phyloP scores from a whole-genome alignment of 1,140 invertebrate genomes.

The Bombus cullumanus region DNA sequence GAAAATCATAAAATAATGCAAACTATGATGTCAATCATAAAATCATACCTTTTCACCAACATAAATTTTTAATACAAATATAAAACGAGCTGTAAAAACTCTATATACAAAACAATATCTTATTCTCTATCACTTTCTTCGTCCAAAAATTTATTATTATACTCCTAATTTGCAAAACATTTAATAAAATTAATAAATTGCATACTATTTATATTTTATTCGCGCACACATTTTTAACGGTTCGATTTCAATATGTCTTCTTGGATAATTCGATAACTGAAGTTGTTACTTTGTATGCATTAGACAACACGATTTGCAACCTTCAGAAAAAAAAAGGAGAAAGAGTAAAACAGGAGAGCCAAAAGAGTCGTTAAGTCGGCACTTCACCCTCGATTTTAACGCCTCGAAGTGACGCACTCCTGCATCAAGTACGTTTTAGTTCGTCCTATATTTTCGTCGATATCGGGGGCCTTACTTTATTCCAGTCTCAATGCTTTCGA shows the following conservation, averaged over 20 bases:
- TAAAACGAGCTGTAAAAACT: background rate
- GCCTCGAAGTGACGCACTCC: constrained; percentile 47
- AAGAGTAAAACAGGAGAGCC: background rate
- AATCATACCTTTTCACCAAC: no score
- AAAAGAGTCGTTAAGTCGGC: constrained; percentile 27
- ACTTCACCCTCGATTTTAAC: constrained; percentile 47
- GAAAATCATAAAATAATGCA: no score
- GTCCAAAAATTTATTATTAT: background rate
- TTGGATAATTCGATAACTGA: background rate
- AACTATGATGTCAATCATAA: no score
- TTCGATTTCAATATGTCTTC: background rate
- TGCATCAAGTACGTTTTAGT: constrained; percentile 41
- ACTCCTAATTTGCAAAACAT: background rate
- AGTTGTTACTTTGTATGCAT: background rate
- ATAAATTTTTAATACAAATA: background rate
- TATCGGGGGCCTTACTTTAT: constrained; percentile 34
- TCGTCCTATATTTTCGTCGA: constrained; percentile 37
- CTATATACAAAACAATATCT: background rate
- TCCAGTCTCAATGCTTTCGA: constrained; percentile 16
- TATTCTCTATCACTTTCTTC: background rate
- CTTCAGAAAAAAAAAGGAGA: background rate
- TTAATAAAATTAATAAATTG: background rate
- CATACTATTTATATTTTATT: no score
- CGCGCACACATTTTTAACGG: background rate
- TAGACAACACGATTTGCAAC: background rate